Conservation (phyloP, 2,888 invertebrate genomes). For the Apamea anceps region DNA sequence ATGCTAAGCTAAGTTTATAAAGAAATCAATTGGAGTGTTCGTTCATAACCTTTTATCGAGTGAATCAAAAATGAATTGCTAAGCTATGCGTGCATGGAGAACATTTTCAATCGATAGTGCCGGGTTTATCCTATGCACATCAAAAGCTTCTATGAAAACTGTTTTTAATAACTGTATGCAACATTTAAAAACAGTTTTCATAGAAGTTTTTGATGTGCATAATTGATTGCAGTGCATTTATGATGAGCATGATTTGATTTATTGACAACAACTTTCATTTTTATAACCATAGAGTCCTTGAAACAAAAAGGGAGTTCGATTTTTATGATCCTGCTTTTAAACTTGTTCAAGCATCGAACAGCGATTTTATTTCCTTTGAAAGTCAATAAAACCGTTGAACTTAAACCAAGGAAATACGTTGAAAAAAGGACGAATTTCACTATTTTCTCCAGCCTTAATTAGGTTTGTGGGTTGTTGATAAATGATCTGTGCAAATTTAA, state of each 20-base stretch:
- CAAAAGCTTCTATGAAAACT: too few relatives aligned
- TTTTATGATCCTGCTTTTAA: conserved; percentile 54
- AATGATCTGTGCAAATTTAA: conserved; percentile 73
- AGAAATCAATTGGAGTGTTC: too few relatives aligned
- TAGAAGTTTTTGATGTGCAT: neutral
- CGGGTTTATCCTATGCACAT: neutral
- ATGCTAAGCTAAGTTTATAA: too few relatives aligned
- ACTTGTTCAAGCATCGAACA: conserved; percentile 40
- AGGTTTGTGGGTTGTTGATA: conserved; percentile 63
- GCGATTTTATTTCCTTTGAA: conserved; percentile 42
- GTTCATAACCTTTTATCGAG: too few relatives aligned
- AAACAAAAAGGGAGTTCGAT: conserved; percentile 2
- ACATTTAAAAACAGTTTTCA: neutral
- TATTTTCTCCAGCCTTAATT: conserved; percentile 62
- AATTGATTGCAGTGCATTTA: neutral
- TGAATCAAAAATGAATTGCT: neutral
- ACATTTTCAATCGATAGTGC: neutral
- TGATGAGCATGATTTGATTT: neutral
- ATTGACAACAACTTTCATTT: conserved; percentile 1
- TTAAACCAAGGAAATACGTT: conserved; percentile 26
- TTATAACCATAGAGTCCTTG: neutral
- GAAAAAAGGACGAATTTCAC: conserved; percentile 57
- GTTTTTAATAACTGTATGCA: too few relatives aligned
- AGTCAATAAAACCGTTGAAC: conserved; percentile 54
- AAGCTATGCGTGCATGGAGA: neutral